phyloP scores from a whole-genome alignment of 2,113 vertebrate species.

The Ptilorrhoa leucosticta region DNA sequence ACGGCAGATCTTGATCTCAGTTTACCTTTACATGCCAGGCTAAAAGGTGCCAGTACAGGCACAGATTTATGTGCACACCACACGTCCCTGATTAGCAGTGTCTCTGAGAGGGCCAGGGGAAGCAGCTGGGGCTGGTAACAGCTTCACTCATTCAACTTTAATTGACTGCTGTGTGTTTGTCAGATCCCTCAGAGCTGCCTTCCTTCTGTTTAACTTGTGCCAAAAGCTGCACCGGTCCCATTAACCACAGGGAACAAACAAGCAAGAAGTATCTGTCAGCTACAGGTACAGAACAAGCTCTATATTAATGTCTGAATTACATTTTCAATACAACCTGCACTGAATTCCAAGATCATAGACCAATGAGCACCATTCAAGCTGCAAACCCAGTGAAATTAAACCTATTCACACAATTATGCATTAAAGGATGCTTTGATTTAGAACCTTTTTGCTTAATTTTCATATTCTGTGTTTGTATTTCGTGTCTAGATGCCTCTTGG shows the following conservation, averaged over 20 bases:
- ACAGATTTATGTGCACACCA: neutral
- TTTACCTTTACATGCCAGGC: neutral
- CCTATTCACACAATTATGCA: neutral
- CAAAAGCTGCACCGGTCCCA: neutral
- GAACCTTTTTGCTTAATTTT: neutral
- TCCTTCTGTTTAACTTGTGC: slow-evolving; percentile 13
- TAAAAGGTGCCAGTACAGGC: neutral
- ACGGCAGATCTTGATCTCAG: neutral
- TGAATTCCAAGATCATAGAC: neutral
- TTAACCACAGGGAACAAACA: neutral
- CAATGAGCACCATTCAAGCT: neutral
- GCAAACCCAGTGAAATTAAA: neutral
- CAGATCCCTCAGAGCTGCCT: neutral
- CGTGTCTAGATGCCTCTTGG: neutral
- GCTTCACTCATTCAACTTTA: slow-evolving; percentile 50
- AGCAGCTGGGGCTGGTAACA: slow-evolving; percentile 34
- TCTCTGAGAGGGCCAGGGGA: neutral
- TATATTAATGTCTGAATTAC: neutral
- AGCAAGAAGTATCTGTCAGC: neutral
- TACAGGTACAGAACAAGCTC: neutral
- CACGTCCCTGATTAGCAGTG: neutral
- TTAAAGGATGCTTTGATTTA: neutral
- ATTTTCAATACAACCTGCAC: neutral
- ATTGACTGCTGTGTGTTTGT: slow-evolving; percentile 36
- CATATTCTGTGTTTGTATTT: neutral